A percentile compares a stretch with the other conserved stretches of the same genome.
These are phyloP conservation scores for Cryptus viduatorius DNA, from an alignment of 2,888 invertebrate species.

Conservation along the genomic window DNA sequence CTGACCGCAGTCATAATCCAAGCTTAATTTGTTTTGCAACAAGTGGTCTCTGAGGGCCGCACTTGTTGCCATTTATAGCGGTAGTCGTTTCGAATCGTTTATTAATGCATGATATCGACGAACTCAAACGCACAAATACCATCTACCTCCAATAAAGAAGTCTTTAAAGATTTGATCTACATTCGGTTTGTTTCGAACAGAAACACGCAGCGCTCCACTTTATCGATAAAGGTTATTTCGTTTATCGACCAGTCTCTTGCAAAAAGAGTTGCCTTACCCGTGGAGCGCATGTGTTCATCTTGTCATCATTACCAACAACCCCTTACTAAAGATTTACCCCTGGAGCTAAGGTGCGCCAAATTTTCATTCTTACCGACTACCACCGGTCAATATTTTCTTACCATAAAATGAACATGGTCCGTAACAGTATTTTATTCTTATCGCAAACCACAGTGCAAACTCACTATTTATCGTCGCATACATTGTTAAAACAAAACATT, in stretches of 20 bases:
- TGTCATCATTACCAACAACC: neutral
- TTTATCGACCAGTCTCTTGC: neutral
- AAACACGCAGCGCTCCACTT: neutral
- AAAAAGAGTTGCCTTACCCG: neutral
- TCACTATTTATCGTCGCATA: neutral
- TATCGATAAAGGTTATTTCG: neutral
- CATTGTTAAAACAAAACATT: neutral
- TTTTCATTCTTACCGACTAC: neutral
- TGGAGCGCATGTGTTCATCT: no score
- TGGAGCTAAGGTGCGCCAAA: neutral
- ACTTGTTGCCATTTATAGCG: conserved; percentile 1
- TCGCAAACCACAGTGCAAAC: neutral
- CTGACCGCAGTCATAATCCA: no score
- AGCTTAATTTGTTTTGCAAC: neutral
- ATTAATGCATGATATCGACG: neutral
- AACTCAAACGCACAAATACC: neutral
- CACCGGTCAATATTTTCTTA: neutral
- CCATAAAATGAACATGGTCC: neutral
- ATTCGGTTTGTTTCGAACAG: neutral
- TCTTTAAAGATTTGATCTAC: neutral
- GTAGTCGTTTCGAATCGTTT: neutral
- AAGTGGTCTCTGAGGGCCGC: neutral
- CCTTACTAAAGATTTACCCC: neutral
- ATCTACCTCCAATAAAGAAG: neutral
- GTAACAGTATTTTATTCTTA: neutral